phyloP scores from a whole-genome alignment of 1,140 invertebrate species.

The Uloborus diversus region DNA sequence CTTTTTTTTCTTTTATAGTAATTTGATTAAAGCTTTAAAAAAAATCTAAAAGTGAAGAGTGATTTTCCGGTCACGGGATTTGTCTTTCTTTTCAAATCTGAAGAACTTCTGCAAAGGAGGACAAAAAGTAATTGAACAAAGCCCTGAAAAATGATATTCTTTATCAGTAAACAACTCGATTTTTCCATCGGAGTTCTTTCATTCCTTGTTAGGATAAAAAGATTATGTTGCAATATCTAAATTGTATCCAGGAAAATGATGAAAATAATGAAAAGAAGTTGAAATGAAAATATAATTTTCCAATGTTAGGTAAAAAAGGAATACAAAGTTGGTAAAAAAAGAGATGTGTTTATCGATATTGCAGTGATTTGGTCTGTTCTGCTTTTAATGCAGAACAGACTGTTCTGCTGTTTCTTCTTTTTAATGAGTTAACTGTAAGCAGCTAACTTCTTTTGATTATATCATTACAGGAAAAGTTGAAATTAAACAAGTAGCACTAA shows the following conservation, averaged over 20 bases:
- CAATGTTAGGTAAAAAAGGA: conserved; percentile 16
- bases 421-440: conserved; percentile 20
- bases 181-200: neutral
- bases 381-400: too few relatives aligned
- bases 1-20: too few relatives aligned
- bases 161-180: neutral
- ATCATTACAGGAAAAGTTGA: conserved; percentile 14
- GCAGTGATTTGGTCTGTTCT: neutral
- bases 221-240: neutral
- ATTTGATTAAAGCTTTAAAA: too few relatives aligned
- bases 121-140: conserved; percentile 8
- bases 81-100: neutral
- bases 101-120: too few relatives aligned
- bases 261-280: neutral
- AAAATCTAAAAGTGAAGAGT: too few relatives aligned
- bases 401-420: too few relatives aligned
- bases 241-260: neutral
- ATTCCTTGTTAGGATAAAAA: neutral
- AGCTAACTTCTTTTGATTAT: neutral
- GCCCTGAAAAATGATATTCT: neutral
- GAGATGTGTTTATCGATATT: neutral
- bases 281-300: conserved; percentile 4
- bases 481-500: neutral
- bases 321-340: neutral
- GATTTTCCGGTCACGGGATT: too few relatives aligned